These are phyloP conservation scores for Octonoba sinensis DNA, from an alignment of 2,888 invertebrate genomes.

Conservation along the genomic window DNA sequence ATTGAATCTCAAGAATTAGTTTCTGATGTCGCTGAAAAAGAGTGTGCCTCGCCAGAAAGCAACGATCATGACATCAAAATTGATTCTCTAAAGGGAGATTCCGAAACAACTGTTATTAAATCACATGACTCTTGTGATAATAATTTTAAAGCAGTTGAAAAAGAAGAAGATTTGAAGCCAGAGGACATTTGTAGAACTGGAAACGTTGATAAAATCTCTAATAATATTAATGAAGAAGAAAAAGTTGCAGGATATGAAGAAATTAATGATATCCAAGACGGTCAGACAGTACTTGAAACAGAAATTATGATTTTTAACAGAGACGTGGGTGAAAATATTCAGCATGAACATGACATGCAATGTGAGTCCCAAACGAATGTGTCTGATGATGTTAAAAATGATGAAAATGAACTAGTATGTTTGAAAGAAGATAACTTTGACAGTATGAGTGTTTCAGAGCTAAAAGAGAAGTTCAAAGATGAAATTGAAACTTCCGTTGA, in stretches of 20 bases:
- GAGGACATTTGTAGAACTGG: too few relatives aligned
- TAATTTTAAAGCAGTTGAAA: background rate
- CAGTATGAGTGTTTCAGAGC: background rate
- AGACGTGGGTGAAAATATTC: background rate
- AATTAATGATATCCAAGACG: too few relatives aligned
- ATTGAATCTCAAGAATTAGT: too few relatives aligned
- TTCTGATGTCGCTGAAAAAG: too few relatives aligned
- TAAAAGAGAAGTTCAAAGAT: background rate
- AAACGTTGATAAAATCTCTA: too few relatives aligned
- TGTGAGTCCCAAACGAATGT: background rate
- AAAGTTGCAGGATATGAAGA: too few relatives aligned
- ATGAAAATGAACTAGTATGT: background rate
- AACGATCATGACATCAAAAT: too few relatives aligned
- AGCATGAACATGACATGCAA: background rate
- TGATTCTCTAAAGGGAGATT: too few relatives aligned
- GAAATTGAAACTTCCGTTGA: background rate
- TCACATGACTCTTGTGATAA: background rate
- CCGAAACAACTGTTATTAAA: background rate
- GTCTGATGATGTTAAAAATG: background rate
- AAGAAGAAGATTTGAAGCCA: conserved; percentile 5
- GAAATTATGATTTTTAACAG: background rate
- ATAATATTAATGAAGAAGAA: too few relatives aligned
- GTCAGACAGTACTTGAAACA: too few relatives aligned
- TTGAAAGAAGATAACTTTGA: background rate
- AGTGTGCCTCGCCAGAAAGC: too few relatives aligned